Evolutionary conservation across 2,888 invertebrate genomes (phyloP).

Genomic region (Polyommatus iphigenia): DNA sequence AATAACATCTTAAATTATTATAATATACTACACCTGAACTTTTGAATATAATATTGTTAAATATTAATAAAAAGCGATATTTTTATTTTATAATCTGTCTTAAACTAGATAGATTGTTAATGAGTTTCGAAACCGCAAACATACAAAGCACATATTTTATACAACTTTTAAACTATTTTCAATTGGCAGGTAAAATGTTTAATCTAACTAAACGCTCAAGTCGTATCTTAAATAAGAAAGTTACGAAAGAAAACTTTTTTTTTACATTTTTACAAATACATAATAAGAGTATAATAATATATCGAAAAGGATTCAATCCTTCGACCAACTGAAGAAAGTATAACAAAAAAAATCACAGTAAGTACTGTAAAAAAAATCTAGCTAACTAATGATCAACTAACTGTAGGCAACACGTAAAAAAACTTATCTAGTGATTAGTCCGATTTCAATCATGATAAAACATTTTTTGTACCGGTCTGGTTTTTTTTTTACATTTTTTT

Average conservation of each 20-base stretch:
- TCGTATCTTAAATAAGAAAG: background rate
- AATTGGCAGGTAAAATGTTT: slow-evolving; percentile 5
- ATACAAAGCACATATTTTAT: slow-evolving; percentile 54
- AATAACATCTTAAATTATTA: slow-evolving; percentile 12
- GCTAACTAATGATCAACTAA: slow-evolving; percentile 41
- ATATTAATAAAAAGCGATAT: background rate
- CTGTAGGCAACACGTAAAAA: slow-evolving; percentile 53
- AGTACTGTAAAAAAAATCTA: slow-evolving; percentile 61
- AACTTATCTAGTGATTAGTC: slow-evolving; percentile 61
- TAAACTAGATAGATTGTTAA: slow-evolving; percentile 34
- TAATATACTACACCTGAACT: background rate
- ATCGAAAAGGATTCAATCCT: slow-evolving; percentile 61
- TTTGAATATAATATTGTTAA: background rate
- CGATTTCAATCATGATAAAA: slow-evolving; percentile 47
- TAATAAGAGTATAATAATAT: background rate
- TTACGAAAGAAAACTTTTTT: slow-evolving; percentile 30
- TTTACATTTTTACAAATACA: slow-evolving; percentile 27
- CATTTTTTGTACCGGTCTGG: slow-evolving; percentile 16
- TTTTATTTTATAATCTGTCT: background rate
- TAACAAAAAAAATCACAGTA: slow-evolving; percentile 72
- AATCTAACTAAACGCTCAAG: background rate
- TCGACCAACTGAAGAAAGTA: slow-evolving; percentile 58
- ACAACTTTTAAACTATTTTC: slow-evolving; percentile 47
- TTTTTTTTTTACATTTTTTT: slow-evolving; percentile 30
- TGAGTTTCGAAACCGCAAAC: slow-evolving; percentile 50